phyloP scores from a whole-genome alignment of 1,140 invertebrate genomes.

The Vanessa atalanta region DNA sequence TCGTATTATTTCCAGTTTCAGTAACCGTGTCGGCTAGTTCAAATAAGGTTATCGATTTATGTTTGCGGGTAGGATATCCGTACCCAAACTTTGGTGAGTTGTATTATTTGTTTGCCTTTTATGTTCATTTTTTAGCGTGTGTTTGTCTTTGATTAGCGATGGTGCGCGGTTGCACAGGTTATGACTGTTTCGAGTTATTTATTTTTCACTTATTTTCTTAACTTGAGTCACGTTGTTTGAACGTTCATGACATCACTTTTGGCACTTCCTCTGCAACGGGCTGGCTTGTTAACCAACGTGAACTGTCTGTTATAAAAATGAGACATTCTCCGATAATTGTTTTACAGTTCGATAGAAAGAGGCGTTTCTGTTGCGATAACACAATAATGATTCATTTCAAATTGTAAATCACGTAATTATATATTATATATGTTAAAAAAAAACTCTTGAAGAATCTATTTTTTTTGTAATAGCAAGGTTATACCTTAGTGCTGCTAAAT shows the following conservation, averaged over 20 bases:
- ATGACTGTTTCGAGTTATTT: slow-evolving; percentile 33
- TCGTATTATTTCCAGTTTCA: slow-evolving; percentile 29
- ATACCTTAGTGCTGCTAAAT: slow-evolving; percentile 12
- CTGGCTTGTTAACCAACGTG: neutral
- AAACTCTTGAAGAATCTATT: neutral
- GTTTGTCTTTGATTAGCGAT: slow-evolving; percentile 44
- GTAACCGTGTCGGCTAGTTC: slow-evolving; percentile 54
- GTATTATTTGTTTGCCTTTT: slow-evolving; percentile 47
- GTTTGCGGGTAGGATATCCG: slow-evolving; percentile 61
- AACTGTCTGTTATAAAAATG: neutral
- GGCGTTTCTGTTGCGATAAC: slow-evolving; percentile 20
- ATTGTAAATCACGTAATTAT: neutral
- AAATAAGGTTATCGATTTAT: slow-evolving; percentile 62
- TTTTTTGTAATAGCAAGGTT: slow-evolving; percentile 14
- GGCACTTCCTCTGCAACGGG: slow-evolving; percentile 17
- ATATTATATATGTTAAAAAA: neutral
- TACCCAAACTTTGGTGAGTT: slow-evolving; percentile 55
- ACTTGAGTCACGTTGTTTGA: slow-evolving; percentile 42
- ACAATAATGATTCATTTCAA: slow-evolving; percentile 17
- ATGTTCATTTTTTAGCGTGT: slow-evolving; percentile 36
- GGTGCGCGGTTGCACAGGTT: slow-evolving; percentile 33
- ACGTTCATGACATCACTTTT: slow-evolving; percentile 34
- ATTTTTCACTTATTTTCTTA: slow-evolving; percentile 45
- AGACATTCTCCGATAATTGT: neutral
- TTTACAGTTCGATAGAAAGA: neutral